Evolutionary conservation across 2,113 vertebrate genomes (phyloP).

Genomic region (Atlantisia rogersi): DNA sequence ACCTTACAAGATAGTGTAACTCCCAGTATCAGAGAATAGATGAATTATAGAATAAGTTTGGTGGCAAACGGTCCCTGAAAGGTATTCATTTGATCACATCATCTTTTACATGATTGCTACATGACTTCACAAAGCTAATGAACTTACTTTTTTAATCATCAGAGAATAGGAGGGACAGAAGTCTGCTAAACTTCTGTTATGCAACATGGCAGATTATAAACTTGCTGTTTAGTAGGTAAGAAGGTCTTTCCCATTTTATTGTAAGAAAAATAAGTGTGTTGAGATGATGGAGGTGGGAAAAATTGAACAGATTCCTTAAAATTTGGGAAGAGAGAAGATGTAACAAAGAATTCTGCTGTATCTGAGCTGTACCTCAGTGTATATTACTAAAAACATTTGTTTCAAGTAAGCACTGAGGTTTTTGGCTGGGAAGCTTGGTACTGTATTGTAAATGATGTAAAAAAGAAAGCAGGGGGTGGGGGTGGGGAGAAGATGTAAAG

Average conservation of each 20-base stretch:
- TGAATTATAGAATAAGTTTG: slow-evolving; percentile 40
- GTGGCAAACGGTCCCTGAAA: slow-evolving; percentile 46
- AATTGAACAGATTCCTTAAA: background rate
- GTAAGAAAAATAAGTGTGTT: background rate
- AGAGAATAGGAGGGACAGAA: background rate
- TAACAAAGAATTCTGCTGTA: background rate
- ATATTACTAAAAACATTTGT: background rate
- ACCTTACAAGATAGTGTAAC: slow-evolving; percentile 18
- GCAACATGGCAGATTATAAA: background rate
- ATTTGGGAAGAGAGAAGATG: background rate
- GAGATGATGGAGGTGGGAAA: background rate
- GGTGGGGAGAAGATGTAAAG: too few relatives aligned
- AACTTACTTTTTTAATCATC: background rate
- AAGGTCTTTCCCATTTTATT: background rate
- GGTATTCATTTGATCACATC: background rate
- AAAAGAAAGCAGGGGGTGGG: background rate
- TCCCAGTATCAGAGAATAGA: background rate
- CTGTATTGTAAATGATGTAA: background rate
- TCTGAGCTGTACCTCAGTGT: background rate
- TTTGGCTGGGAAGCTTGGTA: background rate
- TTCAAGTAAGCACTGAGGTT: background rate
- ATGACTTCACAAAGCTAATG: background rate
- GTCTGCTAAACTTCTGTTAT: background rate
- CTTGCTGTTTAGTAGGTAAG: background rate
- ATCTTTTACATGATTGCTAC: background rate